Percentiles rank a stretch among this genome's conserved stretches.
Evolutionary conservation across 2,113 vertebrate genomes (phyloP).

Genomic region (Charadrius vociferus): DNA sequence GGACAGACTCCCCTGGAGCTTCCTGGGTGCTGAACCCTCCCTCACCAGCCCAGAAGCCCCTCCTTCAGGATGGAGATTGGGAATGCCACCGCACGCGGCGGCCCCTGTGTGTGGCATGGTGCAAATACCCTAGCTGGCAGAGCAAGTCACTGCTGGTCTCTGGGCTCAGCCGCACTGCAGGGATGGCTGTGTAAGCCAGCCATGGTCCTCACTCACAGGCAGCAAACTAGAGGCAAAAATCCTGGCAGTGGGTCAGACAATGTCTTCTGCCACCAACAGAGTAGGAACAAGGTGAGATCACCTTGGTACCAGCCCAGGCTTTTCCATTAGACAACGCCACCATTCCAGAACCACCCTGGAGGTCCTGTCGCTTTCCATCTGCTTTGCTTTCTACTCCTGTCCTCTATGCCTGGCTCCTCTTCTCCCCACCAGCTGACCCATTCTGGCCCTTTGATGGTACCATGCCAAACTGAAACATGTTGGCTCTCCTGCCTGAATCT

Average conservation of each 20-base stretch:
- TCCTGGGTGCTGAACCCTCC: neutral
- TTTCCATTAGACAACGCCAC: neutral
- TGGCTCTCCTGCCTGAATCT: neutral
- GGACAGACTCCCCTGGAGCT: neutral
- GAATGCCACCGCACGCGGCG: accelerated
- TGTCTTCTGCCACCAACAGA: neutral
- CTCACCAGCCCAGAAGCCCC: neutral
- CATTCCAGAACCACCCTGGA: neutral
- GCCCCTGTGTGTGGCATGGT: neutral
- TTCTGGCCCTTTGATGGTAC: neutral
- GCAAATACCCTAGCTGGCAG: neutral
- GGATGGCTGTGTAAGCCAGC: neutral
- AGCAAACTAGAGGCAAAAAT: neutral
- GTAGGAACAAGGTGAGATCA: neutral
- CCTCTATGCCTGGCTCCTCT: neutral
- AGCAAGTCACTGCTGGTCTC: no score
- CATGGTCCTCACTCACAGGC: neutral
- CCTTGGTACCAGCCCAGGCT: neutral
- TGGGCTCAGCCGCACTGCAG: neutral
- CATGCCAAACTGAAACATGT: neutral
- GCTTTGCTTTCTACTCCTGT: neutral
- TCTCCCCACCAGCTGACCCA: neutral
- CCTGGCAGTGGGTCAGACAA: neutral
- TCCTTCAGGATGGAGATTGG: neutral
- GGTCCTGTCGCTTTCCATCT: neutral